Conservation (phyloP, 2,113 vertebrate species). For the Zeus faber region DNA sequence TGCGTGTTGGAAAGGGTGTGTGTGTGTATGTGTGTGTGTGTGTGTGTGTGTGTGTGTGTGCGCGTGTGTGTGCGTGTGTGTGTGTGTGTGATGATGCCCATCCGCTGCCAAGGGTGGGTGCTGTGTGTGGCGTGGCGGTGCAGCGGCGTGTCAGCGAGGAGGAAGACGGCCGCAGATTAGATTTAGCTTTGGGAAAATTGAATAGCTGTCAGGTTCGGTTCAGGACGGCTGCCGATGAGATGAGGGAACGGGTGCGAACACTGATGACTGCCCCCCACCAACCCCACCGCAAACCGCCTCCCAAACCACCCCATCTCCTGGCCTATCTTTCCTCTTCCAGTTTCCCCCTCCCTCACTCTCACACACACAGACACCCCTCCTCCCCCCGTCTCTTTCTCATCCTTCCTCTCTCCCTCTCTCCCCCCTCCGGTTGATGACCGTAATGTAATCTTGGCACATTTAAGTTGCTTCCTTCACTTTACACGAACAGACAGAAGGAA, state of each 20-base stretch:
- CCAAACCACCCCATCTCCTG: background rate
- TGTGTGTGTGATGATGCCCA: slow-evolving; percentile 30
- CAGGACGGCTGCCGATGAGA: slow-evolving; percentile 52
- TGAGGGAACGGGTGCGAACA: slow-evolving; percentile 27
- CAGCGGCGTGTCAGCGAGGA: slow-evolving; percentile 51
- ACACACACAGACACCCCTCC: slow-evolving; percentile 5
- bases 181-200: slow-evolving; percentile 71
- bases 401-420: slow-evolving; percentile 4
- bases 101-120: slow-evolving; percentile 48
- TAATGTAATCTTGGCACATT: slow-evolving; percentile 41
- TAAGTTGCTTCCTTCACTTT: slow-evolving; percentile 15
- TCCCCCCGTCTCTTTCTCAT: slow-evolving; percentile 1
- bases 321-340: background rate
- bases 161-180: slow-evolving; percentile 63
- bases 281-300: background rate
- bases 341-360: too few relatives aligned
- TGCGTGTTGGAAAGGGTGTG: background rate
- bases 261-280: slow-evolving; percentile 40
- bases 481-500: background rate
- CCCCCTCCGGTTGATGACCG: slow-evolving; percentile 28
- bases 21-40: background rate
- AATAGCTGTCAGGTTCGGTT: slow-evolving; percentile 68
- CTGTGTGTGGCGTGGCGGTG: slow-evolving; percentile 49
- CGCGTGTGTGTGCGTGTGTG: background rate
- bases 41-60: background rate